These are phyloP conservation scores for Drosophila obscura DNA, from an alignment of 1,140 invertebrate genomes.

Conservation along the genomic window DNA sequence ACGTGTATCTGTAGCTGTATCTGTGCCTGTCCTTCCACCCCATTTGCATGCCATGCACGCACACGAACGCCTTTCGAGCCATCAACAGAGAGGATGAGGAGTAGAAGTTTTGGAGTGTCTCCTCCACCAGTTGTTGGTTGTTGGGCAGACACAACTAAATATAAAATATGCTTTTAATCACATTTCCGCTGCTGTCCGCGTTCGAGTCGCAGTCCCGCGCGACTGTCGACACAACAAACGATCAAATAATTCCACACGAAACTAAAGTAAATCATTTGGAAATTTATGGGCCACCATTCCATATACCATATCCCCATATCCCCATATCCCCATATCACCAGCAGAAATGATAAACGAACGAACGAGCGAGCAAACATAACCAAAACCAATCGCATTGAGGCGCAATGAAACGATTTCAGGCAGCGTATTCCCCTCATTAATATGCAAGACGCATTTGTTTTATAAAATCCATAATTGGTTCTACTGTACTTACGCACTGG, in stretches of 20 bases:
- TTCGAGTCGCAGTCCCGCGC: neutral
- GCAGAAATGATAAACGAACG: conserved; percentile 54
- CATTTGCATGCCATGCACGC: conserved; percentile 51
- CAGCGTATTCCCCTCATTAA: conserved; percentile 53
- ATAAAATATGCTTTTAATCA: conserved; percentile 82
- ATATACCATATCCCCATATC: conserved; percentile 22
- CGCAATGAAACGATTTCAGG: conserved; percentile 25
- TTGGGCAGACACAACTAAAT: conserved; percentile 41
- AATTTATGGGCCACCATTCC: conserved; percentile 76
- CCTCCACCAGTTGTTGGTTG: conserved; percentile 25
- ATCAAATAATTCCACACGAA: conserved; percentile 83
- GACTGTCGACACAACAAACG: conserved; percentile 63
- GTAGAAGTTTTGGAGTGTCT: conserved; percentile 24
- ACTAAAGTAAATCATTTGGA: conserved; percentile 83
- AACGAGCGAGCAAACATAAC: conserved; percentile 41
- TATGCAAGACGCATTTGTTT: conserved; percentile 81
- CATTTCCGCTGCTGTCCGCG: conserved; percentile 61
- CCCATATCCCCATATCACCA: too few species aligned
- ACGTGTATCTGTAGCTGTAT: neutral
- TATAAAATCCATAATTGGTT: conserved; percentile 84
- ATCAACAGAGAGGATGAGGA: neutral
- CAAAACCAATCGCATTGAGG: conserved; percentile 26
- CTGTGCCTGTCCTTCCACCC: conserved; percentile 4
- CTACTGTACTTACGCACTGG: conserved; percentile 82
- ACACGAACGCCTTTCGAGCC: conserved; percentile 5